These are phyloP conservation scores for Lophotriccus pileatus DNA, from an alignment of 2,797 vertebrate genomes.

Conservation along the genomic window DNA sequence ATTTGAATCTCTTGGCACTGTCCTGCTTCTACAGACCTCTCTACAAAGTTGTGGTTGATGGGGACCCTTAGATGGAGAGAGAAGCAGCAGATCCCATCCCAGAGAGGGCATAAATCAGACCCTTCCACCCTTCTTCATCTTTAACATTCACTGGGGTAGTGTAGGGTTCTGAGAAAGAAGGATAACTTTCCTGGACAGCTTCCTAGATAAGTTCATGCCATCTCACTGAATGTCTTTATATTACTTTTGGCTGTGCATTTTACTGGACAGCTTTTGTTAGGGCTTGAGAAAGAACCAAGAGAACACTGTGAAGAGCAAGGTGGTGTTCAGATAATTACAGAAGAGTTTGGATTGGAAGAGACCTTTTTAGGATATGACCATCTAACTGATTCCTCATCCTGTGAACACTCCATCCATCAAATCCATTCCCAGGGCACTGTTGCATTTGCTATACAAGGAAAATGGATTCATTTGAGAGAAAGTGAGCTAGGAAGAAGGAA, in stretches of 20 bases:
- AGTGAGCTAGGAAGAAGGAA: background rate
- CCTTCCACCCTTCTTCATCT: background rate
- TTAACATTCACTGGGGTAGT: background rate
- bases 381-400: background rate
- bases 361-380: background rate
- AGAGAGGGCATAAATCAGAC: background rate
- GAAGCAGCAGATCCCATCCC: background rate
- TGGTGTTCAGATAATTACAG: background rate
- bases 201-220: background rate
- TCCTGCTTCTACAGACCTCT: background rate
- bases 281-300: background rate
- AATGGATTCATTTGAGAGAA: background rate
- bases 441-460: background rate
- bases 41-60: background rate
- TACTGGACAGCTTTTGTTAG: background rate
- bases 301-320: background rate
- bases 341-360: background rate
- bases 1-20: background rate
- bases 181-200: background rate
- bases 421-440: background rate
- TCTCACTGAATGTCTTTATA: background rate
- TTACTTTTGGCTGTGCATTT: background rate
- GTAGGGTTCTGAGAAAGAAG: background rate
- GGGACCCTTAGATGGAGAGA: too few species aligned
- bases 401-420: background rate